Base-by-base conservation (phyloP, 2,113 vertebrate species). In the Zosterops pallidus region DNA sequence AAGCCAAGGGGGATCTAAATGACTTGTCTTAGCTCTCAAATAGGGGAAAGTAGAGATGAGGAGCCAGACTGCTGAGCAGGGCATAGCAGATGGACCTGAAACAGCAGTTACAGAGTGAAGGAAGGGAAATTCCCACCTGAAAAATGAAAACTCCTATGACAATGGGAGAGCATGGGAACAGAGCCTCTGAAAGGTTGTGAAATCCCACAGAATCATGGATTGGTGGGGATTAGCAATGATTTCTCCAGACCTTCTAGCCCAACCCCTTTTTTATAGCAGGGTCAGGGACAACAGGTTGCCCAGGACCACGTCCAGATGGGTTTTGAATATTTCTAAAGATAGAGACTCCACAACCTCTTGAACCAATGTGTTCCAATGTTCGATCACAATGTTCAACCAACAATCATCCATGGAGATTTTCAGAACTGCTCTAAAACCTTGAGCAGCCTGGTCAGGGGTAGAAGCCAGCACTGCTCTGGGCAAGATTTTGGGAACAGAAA, bases 321-420 rank as follows among this genome's bases (percentile, higher is more conserved):
- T 26, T 83, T 80, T 49, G 49, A 86, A 3, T 33, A 71, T 28
- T 76, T 83, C 24, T n/a, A 62, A 41, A n/a, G 16, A 35, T 0
- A 53, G 33, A 68, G 24, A 28, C 29, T 25, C 15, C 26, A 63
- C 24, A 83, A 2, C 8, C 6, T 59, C 35, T 37, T 28, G 28
- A 10, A 13, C 9, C n/a, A 70, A 37, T 1, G 4, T 50, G 24
- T 53, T 77, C 26, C 29, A 62, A 0, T 56, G 37, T 56, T 56
- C 50, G 64, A 25, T 23, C 55, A 57, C 11, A 23, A 10, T 5
- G 8, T 16, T 15, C 53, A 52, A 59, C 55, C 72, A 33, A 24
- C 3, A 35, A 17, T 33, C 69, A 52, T 12, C 0, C 0, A 4
- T 55, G 60, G 24, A 56, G 41, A 41, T 56, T 70, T 46, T 62